A percentile compares a stretch with the other conserved stretches of the same genome.
phyloP scores from a whole-genome alignment of 2,888 invertebrate species.

The Harmothoe impar region DNA sequence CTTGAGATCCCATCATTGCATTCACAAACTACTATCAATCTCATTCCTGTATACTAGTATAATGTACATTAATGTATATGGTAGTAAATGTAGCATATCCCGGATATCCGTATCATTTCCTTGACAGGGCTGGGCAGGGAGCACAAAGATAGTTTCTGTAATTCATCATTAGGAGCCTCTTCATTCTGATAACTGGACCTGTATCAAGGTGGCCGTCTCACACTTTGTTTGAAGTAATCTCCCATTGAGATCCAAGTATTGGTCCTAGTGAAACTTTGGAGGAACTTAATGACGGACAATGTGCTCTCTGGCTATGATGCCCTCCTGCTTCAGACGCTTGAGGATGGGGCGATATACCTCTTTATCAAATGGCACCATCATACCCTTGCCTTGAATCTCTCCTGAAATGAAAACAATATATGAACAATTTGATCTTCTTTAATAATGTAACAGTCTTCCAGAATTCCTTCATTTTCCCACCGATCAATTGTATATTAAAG shows the following conservation, averaged over 20 bases:
- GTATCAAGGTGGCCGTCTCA: not conserved
- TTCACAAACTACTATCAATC: no score
- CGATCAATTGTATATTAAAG: not conserved
- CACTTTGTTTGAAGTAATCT: not conserved
- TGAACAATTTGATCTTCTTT: no score
- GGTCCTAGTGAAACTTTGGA: not conserved
- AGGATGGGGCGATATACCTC: conserved; percentile 96
- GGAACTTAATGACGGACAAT: conserved; percentile 12
- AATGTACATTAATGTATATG: no score
- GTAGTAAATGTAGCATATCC: no score
- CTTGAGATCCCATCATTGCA: no score
- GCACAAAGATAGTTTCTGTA: no score
- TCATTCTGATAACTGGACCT: no score
- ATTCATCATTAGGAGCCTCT: no score
- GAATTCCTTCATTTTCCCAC: not conserved
- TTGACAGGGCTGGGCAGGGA: no score
- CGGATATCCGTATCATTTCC: no score
- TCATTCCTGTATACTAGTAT: no score
- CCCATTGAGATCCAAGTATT: not conserved
- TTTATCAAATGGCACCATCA: conserved; percentile 94
- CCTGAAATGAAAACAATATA: conserved; percentile 85
- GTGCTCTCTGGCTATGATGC: conserved; percentile 85
- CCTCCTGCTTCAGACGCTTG: conserved; percentile 92
- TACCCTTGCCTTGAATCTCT: conserved; percentile 97
- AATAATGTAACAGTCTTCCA: not conserved